A percentile compares a stretch with the other conserved stretches of the same genome.
phyloP scores from a whole-genome alignment of 92 coral and sea anemone species.

The Phymanthus crucifer region DNA sequence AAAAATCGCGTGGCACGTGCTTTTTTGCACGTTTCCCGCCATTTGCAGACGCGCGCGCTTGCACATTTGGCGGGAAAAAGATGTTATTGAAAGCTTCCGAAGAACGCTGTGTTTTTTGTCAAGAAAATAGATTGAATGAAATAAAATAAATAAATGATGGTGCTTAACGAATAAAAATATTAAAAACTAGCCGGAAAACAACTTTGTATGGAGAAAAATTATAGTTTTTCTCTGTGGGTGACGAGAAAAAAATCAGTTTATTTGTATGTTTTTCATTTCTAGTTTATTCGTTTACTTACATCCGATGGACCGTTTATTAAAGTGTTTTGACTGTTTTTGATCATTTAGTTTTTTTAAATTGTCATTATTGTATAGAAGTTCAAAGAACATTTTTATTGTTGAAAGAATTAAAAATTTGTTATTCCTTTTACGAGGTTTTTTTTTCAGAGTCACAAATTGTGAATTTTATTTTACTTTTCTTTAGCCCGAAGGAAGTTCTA shows the following conservation, averaged over 20 bases:
- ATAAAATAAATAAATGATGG: too few relatives aligned
- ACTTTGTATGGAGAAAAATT: too few relatives aligned
- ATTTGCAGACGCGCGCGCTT: not conserved
- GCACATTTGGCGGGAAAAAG: not conserved
- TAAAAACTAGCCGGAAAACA: too few relatives aligned
- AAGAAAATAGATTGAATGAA: too few relatives aligned
- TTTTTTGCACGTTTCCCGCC: slow-evolving; percentile 6
- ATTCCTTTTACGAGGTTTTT: not conserved
- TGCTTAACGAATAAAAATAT: too few relatives aligned
- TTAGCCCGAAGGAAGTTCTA: not conserved
- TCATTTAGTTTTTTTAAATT: not conserved
- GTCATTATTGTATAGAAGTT: not conserved
- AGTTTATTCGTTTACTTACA: not conserved
- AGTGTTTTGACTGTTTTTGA: not conserved
- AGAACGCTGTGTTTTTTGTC: not conserved
- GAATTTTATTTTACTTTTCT: not conserved
- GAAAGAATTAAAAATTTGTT: not conserved
- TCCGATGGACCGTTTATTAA: not conserved
- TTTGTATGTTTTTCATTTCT: too few relatives aligned
- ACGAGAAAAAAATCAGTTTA: too few relatives aligned
- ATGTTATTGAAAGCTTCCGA: not conserved
- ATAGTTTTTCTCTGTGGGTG: too few relatives aligned
- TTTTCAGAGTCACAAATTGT: not conserved
- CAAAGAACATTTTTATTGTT: too few relatives aligned
- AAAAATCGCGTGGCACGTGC: not conserved